Evolutionary conservation across 1,140 invertebrate species (phyloP).

Genomic region (Leguminivora glycinivorella): DNA sequence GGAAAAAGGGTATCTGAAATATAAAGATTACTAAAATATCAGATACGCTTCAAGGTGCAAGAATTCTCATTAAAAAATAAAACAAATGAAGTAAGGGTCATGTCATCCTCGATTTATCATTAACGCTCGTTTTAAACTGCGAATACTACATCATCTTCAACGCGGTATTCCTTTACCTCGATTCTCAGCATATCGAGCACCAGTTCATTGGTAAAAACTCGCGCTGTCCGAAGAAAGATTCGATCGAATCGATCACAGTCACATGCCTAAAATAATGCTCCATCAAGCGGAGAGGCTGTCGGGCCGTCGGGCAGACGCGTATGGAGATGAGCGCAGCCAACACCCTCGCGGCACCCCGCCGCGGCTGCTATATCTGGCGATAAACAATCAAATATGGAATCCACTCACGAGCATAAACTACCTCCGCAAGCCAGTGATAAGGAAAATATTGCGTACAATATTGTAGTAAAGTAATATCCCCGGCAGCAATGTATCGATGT

Average conservation of each 20-base stretch:
- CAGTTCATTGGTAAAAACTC: slow-evolving; percentile 46
- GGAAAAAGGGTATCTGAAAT: no score
- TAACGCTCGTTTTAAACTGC: slow-evolving; percentile 47
- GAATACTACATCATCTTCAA: slow-evolving; percentile 56
- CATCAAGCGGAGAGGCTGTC: slow-evolving; percentile 48
- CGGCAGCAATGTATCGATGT: slow-evolving; percentile 29
- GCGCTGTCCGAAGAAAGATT: slow-evolving; percentile 64
- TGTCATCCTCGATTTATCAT: slow-evolving; percentile 54
- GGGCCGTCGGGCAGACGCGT: slow-evolving; percentile 48
- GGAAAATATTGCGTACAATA: slow-evolving; percentile 23
- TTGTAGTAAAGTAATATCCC: slow-evolving; percentile 28
- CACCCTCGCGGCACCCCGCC: slow-evolving; percentile 52
- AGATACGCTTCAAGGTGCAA: no score
- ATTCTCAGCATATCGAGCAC: slow-evolving; percentile 25
- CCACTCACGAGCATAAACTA: slow-evolving; percentile 33
- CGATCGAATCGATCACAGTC: slow-evolving; percentile 75
- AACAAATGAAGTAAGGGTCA: slow-evolving; percentile 49
- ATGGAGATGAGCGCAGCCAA: slow-evolving; percentile 53
- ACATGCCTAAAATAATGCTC: slow-evolving; percentile 73
- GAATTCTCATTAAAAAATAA: slow-evolving; percentile 27
- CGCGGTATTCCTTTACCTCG: slow-evolving; percentile 40
- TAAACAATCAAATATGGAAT: slow-evolving; percentile 52
- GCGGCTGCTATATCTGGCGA: slow-evolving; percentile 47
- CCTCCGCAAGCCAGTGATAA: slow-evolving; percentile 23
- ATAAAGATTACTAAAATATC: no score